phyloP scores from a whole-genome alignment of 2,888 invertebrate genomes.

The Coenonympha glycerion region DNA sequence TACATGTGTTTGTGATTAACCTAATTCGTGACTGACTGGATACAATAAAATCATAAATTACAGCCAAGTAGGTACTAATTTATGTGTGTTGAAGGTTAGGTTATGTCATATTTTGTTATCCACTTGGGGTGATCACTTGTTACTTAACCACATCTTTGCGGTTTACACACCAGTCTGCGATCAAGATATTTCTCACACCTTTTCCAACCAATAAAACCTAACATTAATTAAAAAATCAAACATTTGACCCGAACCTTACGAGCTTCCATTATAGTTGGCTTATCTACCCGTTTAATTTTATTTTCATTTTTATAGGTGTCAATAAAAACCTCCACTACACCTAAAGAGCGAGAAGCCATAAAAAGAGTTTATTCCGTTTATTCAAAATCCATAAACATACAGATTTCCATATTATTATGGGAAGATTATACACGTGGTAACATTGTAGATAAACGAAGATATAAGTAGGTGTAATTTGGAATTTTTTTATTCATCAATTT shows the following conservation, averaged over 20 bases:
- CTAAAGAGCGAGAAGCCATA: constrained; percentile 41
- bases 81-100: too few species aligned
- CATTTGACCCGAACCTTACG: constrained; percentile 33
- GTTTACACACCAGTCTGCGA: too few species aligned
- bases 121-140: too few species aligned
- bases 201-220: too few species aligned
- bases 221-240: constrained; percentile 30
- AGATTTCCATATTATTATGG: constrained; percentile 43
- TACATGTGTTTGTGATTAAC: too few species aligned
- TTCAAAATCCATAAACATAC: constrained; percentile 42
- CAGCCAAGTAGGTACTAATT: too few species aligned
- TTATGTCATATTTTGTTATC: too few species aligned
- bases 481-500: too few species aligned
- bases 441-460: not conserved
- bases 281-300: constrained; percentile 46
- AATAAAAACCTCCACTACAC: constrained; percentile 40
- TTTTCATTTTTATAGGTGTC: constrained; percentile 41
- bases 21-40: too few species aligned
- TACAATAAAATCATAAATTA: too few species aligned
- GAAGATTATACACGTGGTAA: not conserved
- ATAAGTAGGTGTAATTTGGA: not conserved
- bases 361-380: constrained; percentile 38
- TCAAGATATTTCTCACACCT: too few species aligned
- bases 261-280: constrained; percentile 32
- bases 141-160: too few species aligned